Evolutionary conservation across 1,140 invertebrate genomes (phyloP).

Genomic region (Drosophila aff.): DNA sequence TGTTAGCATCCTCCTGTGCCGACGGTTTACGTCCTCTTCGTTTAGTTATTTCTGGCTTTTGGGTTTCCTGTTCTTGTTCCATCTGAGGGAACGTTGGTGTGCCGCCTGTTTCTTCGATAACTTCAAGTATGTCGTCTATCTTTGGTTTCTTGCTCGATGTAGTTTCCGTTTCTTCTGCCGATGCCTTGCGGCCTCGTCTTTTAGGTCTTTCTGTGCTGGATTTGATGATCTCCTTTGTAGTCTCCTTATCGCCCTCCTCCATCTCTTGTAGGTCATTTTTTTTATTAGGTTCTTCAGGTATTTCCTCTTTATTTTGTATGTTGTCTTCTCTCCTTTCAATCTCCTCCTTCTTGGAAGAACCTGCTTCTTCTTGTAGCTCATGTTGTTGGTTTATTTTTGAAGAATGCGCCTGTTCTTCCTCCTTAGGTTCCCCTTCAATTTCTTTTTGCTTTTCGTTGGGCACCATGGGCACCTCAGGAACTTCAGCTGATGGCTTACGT

Average conservation of each 20-base stretch:
- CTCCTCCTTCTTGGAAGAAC: neutral
- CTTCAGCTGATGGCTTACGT: constrained; percentile 6
- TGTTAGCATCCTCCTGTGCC: neutral
- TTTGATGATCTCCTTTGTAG: neutral
- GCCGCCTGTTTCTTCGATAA: neutral
- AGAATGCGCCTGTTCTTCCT: neutral
- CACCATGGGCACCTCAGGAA: neutral
- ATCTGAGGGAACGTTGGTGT: neutral
- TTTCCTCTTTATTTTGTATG: neutral
- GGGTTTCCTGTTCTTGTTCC: neutral
- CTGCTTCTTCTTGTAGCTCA: neutral
- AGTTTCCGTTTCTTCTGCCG: constrained; percentile 12
- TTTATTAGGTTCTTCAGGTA: neutral
- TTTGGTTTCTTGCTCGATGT: neutral
- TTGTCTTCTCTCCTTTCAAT: neutral
- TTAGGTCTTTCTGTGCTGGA: constrained; percentile 24
- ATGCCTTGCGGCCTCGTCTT: constrained; percentile 25
- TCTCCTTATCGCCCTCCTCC: neutral
- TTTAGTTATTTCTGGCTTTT: neutral
- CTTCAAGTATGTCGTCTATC: neutral
- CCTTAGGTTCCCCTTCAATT: neutral
- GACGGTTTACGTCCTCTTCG: constrained; percentile 1
- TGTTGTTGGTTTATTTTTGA: neutral
- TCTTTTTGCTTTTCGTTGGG: neutral
- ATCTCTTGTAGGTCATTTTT: neutral